phyloP scores from a whole-genome alignment of 2,113 vertebrate genomes.

The Sarotherodon lohbergeri region DNA sequence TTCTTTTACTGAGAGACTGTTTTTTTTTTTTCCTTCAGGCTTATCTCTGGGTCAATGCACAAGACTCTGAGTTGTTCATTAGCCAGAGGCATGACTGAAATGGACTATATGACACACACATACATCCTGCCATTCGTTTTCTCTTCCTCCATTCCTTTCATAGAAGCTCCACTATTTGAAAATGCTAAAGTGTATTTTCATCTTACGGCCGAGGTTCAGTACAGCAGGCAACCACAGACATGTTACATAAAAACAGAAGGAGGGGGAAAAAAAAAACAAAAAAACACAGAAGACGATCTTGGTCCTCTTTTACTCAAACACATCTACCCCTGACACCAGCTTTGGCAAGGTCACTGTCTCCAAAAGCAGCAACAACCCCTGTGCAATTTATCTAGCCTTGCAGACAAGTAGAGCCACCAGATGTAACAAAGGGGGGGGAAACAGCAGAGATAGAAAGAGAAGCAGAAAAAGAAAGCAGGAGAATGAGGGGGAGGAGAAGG shows the following conservation, averaged over 20 bases:
- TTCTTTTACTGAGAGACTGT: slow-evolving; percentile 2
- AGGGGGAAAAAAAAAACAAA: neutral
- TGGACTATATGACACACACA: slow-evolving; percentile 28
- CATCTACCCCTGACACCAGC: neutral
- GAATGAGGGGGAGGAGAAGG: slow-evolving; percentile 3
- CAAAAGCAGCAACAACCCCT: neutral
- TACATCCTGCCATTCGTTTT: slow-evolving; percentile 17
- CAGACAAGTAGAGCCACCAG: slow-evolving; percentile 24
- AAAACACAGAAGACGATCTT: slow-evolving; percentile 25
- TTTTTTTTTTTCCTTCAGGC: slow-evolving; percentile 1
- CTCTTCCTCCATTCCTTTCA: slow-evolving; percentile 8
- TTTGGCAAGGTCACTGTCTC: slow-evolving; percentile 59
- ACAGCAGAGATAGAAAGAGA: slow-evolving; percentile 14
- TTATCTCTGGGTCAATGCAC: slow-evolving; percentile 56
- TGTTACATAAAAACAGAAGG: slow-evolving; percentile 41
- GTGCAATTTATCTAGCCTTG: neutral
- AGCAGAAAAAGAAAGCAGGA: slow-evolving; percentile 3
- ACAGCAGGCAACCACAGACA: slow-evolving; percentile 11
- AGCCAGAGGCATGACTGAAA: slow-evolving; percentile 35
- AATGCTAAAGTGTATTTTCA: slow-evolving; percentile 15
- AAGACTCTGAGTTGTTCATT: slow-evolving; percentile 48
- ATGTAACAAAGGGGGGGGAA: slow-evolving; percentile 51
- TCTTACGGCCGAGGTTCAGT: neutral
- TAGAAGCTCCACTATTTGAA: neutral
- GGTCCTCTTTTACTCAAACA: slow-evolving; percentile 9